Conservation (phyloP, 2,113 vertebrate genomes). For the Crypturellus undulatus region DNA sequence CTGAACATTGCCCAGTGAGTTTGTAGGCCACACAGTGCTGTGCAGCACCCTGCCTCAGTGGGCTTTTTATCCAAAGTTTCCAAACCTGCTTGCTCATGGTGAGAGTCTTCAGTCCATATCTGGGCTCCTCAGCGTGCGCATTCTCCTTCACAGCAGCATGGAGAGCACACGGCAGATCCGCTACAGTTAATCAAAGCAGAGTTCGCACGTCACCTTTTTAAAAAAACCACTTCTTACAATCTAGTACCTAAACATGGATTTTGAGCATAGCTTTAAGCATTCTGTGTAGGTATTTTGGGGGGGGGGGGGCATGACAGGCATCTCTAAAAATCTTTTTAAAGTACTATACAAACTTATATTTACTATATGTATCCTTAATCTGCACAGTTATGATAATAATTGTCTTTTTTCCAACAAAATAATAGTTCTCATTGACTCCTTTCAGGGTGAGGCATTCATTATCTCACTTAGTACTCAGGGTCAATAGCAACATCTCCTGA, state of each 20-base stretch:
- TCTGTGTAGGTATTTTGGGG: background rate
- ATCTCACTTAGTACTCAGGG: background rate
- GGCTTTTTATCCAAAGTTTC: conserved; percentile 6
- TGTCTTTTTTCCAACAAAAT: background rate
- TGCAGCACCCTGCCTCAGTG: background rate
- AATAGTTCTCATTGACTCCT: background rate
- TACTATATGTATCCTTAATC: background rate
- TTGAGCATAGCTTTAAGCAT: background rate
- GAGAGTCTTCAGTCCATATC: background rate
- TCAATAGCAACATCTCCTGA: background rate
- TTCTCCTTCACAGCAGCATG: background rate
- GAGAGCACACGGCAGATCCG: background rate
- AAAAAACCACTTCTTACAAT: background rate
- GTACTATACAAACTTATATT: background rate
- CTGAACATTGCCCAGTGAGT: accelerated
- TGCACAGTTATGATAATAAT: background rate
- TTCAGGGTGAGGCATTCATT: background rate
- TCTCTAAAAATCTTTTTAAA: background rate
- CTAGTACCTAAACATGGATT: background rate
- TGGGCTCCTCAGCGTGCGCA: background rate
- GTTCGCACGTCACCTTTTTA: background rate
- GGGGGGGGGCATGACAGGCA: background rate
- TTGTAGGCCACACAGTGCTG: background rate
- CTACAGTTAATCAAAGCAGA: background rate
- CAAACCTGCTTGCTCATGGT: background rate